Percentiles rank a stretch among this genome's conserved stretches.
These are phyloP conservation scores for Eulimnadia texana DNA, from an alignment of 1,140 invertebrate species.

Conservation along the genomic window DNA sequence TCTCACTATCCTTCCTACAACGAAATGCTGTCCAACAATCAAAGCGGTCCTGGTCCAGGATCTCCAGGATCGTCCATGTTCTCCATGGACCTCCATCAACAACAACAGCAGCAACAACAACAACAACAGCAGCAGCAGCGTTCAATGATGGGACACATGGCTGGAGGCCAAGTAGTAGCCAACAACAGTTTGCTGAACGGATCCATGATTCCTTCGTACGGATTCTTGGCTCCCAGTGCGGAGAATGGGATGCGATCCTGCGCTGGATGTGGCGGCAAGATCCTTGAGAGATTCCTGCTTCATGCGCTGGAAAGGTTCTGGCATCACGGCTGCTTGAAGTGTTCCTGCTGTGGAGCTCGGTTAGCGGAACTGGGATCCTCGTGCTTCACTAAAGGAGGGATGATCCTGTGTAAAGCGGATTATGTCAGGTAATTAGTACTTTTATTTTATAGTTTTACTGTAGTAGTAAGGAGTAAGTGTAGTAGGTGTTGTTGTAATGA, in stretches of 20 bases:
- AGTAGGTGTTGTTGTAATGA: too few relatives aligned
- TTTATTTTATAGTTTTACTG: too few relatives aligned
- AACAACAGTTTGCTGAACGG: not conserved
- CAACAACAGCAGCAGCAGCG: slow-evolving; percentile 5
- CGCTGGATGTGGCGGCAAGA: slow-evolving; percentile 48
- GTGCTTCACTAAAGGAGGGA: slow-evolving; percentile 77
- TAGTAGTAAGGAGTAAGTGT: too few relatives aligned
- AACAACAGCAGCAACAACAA: slow-evolving; percentile 1
- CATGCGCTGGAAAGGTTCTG: slow-evolving; percentile 82
- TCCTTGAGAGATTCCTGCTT: slow-evolving; percentile 71
- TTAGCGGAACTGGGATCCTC: slow-evolving; percentile 75
- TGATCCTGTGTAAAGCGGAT: slow-evolving; percentile 86
- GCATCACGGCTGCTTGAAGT: slow-evolving; percentile 77
- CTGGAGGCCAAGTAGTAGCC: slow-evolving; percentile 5
- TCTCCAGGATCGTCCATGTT: slow-evolving; percentile 1
- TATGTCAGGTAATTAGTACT: slow-evolving; percentile 88
- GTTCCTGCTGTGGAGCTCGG: slow-evolving; percentile 66
- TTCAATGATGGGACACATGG: slow-evolving; percentile 1
- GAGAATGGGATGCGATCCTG: slow-evolving; percentile 30
- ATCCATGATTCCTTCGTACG: not conserved
- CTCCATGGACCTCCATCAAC: not conserved
- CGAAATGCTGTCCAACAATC: not conserved
- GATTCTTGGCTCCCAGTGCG: not conserved
- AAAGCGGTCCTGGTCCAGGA: not conserved
- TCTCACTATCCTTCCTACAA: not conserved